phyloP scores from a whole-genome alignment of 2,888 invertebrate species.

The Metallyticus violacea region DNA sequence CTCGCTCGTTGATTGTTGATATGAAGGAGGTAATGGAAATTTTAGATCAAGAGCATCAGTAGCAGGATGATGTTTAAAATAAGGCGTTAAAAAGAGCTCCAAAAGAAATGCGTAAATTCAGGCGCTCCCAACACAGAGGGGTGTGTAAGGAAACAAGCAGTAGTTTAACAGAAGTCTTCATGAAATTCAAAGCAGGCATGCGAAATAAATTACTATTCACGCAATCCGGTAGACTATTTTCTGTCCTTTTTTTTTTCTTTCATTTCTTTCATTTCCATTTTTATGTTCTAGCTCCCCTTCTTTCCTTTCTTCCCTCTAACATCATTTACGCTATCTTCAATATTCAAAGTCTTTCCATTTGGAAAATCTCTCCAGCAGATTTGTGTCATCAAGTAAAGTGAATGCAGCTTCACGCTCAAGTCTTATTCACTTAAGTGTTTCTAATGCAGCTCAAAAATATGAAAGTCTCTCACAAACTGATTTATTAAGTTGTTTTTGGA shows the following conservation, averaged over 20 bases:
- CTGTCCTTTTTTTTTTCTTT: neutral
- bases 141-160: neutral
- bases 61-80: no score
- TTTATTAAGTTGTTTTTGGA: neutral
- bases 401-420: neutral
- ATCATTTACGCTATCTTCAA: neutral
- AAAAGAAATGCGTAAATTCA: neutral
- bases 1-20: no score
- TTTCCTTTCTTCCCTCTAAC: neutral
- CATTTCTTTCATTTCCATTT: neutral
- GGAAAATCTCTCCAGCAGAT: neutral
- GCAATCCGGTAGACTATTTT: neutral
- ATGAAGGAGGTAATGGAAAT: no score
- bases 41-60: no score
- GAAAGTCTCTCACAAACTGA: neutral
- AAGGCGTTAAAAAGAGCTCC: no score
- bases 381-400: neutral
- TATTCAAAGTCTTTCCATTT: neutral
- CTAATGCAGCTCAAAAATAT: neutral
- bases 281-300: neutral
- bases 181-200: conserved; percentile 16
- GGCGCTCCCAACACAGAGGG: neutral
- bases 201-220: conserved; percentile 2
- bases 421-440: neutral
- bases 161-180: neutral